Evolutionary conservation across 2,113 vertebrate species (phyloP).

Genomic region (Aythya baeri): DNA sequence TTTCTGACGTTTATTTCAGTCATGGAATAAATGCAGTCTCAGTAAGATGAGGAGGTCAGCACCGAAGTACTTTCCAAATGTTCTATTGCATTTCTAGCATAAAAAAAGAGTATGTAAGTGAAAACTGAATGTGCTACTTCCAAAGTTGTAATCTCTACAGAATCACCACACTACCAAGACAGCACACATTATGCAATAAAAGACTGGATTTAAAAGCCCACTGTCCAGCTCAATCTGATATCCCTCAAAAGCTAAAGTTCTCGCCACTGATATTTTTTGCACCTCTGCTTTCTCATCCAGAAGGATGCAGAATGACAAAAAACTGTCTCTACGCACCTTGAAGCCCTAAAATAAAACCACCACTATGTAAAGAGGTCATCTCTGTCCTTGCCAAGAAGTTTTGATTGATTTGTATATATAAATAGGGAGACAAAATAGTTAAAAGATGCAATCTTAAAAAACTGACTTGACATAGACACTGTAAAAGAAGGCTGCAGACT

Average conservation of each 20-base stretch:
- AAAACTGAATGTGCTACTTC: neutral
- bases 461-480: neutral
- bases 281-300: neutral
- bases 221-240: accelerated
- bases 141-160: neutral
- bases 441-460: neutral
- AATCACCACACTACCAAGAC: neutral
- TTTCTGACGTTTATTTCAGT: neutral
- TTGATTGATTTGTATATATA: conserved; percentile 10
- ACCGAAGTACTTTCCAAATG: neutral
- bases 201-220: neutral
- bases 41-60: neutral
- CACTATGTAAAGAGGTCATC: neutral
- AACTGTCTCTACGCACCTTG: neutral
- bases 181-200: neutral
- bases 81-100: neutral
- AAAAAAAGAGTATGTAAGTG: neutral
- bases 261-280: neutral
- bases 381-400: neutral
- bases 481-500: neutral
- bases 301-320: neutral
- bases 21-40: neutral
- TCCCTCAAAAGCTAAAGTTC: neutral
- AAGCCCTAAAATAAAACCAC: neutral
- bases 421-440: neutral